These are phyloP conservation scores for Cirrhinus mrigala DNA, from an alignment of 2,797 vertebrate genomes.

Conservation along the genomic window DNA sequence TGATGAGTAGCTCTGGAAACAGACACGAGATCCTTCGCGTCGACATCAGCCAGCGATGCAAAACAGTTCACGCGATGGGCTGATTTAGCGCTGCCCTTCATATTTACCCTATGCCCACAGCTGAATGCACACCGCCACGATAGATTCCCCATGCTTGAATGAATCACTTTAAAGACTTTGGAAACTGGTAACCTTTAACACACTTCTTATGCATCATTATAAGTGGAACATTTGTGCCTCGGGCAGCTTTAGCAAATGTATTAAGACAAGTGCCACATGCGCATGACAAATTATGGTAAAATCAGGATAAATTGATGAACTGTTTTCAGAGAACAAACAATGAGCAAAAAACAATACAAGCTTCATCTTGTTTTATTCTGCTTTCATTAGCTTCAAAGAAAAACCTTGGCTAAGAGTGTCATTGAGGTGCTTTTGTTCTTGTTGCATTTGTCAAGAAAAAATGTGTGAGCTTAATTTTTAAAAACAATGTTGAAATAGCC, in stretches of 20 bases:
- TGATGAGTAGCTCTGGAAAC: slow-evolving; percentile 43
- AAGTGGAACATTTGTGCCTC: slow-evolving; percentile 28
- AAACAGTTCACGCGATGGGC: slow-evolving; percentile 6
- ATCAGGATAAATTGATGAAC: slow-evolving; percentile 30
- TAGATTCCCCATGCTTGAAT: slow-evolving; percentile 27
- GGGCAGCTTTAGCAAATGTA: slow-evolving; percentile 13
- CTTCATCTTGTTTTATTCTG: background rate
- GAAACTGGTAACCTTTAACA: slow-evolving; percentile 31
- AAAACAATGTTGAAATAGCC: background rate
- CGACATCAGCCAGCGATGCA: slow-evolving; percentile 14
- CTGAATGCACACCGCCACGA: slow-evolving; percentile 12
- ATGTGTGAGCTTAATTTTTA: background rate
- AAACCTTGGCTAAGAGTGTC: background rate
- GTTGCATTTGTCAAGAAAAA: slow-evolving; percentile 5
- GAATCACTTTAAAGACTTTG: slow-evolving; percentile 34
- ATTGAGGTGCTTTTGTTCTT: background rate
- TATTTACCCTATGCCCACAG: slow-evolving; percentile 2
- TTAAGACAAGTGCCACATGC: background rate
- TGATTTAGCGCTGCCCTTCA: background rate
- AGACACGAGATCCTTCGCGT: background rate
- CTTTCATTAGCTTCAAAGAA: background rate
- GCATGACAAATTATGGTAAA: slow-evolving; percentile 41
- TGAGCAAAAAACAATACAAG: background rate
- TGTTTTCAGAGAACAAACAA: slow-evolving; percentile 18
- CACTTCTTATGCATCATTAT: slow-evolving; percentile 11